Conservation (phyloP, 2,888 invertebrate genomes). For the Phyllotreta striolata region DNA sequence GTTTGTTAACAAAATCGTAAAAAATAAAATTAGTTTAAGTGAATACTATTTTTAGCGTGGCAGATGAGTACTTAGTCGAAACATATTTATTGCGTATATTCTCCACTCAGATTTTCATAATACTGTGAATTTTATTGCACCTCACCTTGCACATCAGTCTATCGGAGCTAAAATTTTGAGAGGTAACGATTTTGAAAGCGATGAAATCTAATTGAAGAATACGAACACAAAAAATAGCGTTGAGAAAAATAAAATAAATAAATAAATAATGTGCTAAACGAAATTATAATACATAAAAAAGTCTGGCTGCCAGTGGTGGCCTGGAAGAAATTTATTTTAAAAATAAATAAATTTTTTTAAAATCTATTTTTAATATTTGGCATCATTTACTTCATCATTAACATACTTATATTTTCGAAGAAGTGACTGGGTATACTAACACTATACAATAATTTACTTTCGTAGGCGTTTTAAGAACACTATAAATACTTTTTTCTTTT, state of each 20-base stretch:
- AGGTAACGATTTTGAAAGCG: constrained; percentile 22
- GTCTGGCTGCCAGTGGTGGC: constrained; percentile 49
- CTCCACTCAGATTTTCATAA: constrained; percentile 33
- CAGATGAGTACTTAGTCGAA: constrained; percentile 18
- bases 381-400: constrained; percentile 57
- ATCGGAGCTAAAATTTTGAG: constrained; percentile 29
- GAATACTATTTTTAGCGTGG: constrained; percentile 9
- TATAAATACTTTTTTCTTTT: constrained; percentile 57
- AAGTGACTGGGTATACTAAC: constrained; percentile 54
- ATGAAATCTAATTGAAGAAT: constrained; percentile 32
- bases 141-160: constrained; percentile 32
- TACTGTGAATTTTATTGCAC: constrained; percentile 45
- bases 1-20: neutral
- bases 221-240: constrained; percentile 38
- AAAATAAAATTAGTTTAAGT: constrained; percentile 3
- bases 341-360: constrained; percentile 48
- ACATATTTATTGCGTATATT: constrained; percentile 22
- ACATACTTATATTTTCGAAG: constrained; percentile 56
- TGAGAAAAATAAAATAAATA: constrained; percentile 42
- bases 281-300: constrained; percentile 50
- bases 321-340: constrained; percentile 48
- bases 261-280: constrained; percentile 44
- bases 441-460: constrained; percentile 59
- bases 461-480: constrained; percentile 58
- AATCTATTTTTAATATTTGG: constrained; percentile 58